phyloP scores from a whole-genome alignment of 2,113 vertebrate genomes.

The Suricata suricatta region DNA sequence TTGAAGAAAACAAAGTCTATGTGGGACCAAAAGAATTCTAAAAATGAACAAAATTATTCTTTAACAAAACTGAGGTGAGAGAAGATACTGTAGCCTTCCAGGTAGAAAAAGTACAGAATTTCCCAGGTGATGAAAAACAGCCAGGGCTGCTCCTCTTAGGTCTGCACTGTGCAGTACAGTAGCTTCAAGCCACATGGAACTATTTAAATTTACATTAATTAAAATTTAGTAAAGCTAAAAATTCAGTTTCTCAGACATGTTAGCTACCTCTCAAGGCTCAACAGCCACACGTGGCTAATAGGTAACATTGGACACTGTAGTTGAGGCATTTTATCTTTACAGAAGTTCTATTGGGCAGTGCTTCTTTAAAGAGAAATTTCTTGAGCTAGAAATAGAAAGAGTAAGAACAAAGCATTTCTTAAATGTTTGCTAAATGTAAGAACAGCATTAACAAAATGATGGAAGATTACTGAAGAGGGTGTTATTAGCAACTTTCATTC shows the following conservation, averaged over 20 bases:
- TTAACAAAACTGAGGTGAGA: not conserved
- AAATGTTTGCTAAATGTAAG: not conserved
- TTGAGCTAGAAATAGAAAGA: not conserved
- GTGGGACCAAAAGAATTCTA: not conserved
- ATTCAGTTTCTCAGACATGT: not conserved
- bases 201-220: not conserved
- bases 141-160: not conserved
- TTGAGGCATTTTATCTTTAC: not conserved
- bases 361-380: not conserved
- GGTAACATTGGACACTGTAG: not conserved
- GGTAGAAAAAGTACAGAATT: not conserved
- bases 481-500: not conserved
- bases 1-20: not conserved
- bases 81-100: not conserved
- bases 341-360: not conserved
- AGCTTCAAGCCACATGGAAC: not conserved
- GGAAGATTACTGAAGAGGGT: not conserved
- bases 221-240: not conserved
- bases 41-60: not conserved
- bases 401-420: not conserved
- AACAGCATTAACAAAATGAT: not conserved
- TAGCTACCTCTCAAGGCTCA: not conserved
- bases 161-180: fast-evolving
- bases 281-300: not conserved
- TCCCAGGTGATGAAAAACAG: not conserved